Percentiles rank a stretch among this genome's conserved stretches.
Conservation (phyloP, 1,140 invertebrate species). For the Bombus confusus region DNA sequence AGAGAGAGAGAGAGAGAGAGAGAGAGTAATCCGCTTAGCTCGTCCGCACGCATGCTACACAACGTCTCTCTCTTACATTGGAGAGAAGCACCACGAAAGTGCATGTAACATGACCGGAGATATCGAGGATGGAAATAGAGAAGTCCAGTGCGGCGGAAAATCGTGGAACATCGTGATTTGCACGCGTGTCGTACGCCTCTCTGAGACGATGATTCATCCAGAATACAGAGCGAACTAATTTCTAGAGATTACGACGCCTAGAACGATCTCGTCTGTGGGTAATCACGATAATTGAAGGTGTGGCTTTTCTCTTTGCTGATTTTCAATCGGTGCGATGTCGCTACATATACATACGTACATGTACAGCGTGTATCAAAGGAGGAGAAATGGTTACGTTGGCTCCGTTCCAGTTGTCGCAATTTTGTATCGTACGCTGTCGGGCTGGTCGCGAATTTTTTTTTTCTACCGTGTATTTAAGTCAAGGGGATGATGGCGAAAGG, state of each 20-base stretch:
- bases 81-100: neutral
- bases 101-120: constrained; percentile 17
- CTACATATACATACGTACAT: neutral
- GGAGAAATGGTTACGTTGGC: neutral
- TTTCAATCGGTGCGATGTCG: neutral
- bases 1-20: neutral
- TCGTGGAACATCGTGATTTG: constrained; percentile 67
- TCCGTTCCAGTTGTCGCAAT: constrained; percentile 17
- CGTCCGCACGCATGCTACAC: constrained; percentile 58
- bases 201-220: constrained; percentile 57
- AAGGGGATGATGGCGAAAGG: constrained; percentile 30
- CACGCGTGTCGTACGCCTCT: constrained; percentile 54
- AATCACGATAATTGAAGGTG: constrained; percentile 37
- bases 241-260: constrained; percentile 13
- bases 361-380: neutral
- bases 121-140: constrained; percentile 18
- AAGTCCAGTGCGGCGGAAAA: constrained; percentile 55
- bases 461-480: constrained; percentile 10
- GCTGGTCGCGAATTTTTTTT: neutral
- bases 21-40: constrained; percentile 67
- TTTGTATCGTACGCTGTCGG: neutral
- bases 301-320: neutral
- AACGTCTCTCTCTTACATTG: constrained; percentile 56
- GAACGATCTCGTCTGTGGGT: constrained; percentile 1
- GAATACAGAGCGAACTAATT: constrained; percentile 36